phyloP scores from a whole-genome alignment of 2,797 vertebrate genomes.

The Ataeniobius toweri region DNA sequence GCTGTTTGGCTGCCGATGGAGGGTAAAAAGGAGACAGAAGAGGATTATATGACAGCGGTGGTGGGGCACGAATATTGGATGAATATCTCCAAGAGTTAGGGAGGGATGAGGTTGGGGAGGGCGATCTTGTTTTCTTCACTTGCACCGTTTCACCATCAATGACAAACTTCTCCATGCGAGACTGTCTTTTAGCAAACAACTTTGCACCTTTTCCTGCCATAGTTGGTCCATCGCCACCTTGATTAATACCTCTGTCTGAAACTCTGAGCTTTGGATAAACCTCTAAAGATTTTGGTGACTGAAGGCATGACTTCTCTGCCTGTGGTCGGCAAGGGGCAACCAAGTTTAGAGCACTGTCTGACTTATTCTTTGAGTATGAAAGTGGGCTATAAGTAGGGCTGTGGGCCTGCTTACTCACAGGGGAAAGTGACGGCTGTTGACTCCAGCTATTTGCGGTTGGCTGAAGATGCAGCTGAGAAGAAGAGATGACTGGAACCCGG shows the following conservation, averaged over 20 bases:
- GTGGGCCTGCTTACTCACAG: slow-evolving; percentile 79
- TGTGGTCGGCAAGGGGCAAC: slow-evolving; percentile 71
- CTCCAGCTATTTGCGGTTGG: slow-evolving; percentile 67
- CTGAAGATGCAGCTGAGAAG: slow-evolving; percentile 69
- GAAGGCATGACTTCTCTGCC: slow-evolving; percentile 45
- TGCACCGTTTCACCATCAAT: slow-evolving; percentile 90
- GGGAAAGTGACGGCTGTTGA: slow-evolving; percentile 70
- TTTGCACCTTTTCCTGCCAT: slow-evolving; percentile 90
- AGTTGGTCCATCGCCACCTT: slow-evolving; percentile 77
- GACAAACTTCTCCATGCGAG: slow-evolving; percentile 95
- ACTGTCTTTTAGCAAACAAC: slow-evolving; percentile 92
- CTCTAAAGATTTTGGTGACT: slow-evolving; percentile 73
- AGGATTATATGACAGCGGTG: slow-evolving; percentile 93
- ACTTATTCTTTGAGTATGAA: slow-evolving; percentile 66
- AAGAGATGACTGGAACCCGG: slow-evolving; percentile 57
- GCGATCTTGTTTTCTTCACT: slow-evolving; percentile 81
- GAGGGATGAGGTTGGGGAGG: slow-evolving; percentile 90
- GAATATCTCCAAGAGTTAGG: slow-evolving; percentile 95
- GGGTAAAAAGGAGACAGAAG: slow-evolving; percentile 90
- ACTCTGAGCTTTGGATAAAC: slow-evolving; percentile 66
- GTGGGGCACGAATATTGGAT: slow-evolving; percentile 91
- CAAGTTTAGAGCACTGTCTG: slow-evolving; percentile 59
- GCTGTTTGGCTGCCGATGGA: slow-evolving; percentile 83
- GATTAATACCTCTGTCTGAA: slow-evolving; percentile 64
- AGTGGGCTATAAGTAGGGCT: slow-evolving; percentile 63